A percentile compares a stretch with the other conserved stretches of the same genome.
These are phyloP conservation scores for Cryptosula pallasiana DNA, from an alignment of 2,888 invertebrate species.

Conservation along the genomic window DNA sequence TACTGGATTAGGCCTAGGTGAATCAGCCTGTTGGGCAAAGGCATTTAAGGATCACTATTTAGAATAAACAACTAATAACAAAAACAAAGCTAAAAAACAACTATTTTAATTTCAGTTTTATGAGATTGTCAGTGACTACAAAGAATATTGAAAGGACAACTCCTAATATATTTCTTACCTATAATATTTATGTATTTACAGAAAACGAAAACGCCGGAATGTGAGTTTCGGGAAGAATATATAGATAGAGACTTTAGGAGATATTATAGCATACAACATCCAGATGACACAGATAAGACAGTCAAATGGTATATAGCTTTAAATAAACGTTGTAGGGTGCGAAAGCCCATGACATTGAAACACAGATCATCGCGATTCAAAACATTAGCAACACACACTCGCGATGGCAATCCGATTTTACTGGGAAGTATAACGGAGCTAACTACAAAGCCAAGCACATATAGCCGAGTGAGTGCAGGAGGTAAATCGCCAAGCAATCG, in stretches of 20 bases:
- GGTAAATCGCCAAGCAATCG: background rate
- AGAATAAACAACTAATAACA: too few species aligned
- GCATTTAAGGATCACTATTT: too few species aligned
- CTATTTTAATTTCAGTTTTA: too few species aligned
- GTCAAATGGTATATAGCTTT: conserved; percentile 21
- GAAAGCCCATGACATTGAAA: background rate
- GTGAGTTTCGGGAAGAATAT: conserved; percentile 1
- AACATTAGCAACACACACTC: background rate
- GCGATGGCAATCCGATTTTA: background rate
- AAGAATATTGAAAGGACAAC: too few species aligned
- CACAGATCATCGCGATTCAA: conserved; percentile 16
- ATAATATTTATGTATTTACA: too few species aligned
- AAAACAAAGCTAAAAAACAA: too few species aligned
- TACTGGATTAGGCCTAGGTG: too few species aligned
- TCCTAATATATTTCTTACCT: too few species aligned
- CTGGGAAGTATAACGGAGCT: background rate
- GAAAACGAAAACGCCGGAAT: background rate
- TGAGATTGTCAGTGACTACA: too few species aligned
- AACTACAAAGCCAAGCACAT: background rate
- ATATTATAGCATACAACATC: conserved; percentile 17
- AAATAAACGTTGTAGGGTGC: background rate
- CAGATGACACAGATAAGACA: background rate
- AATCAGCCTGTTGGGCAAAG: too few species aligned
- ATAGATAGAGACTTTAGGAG: background rate
- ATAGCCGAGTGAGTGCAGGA: background rate